Base-by-base conservation (phyloP, 2,113 vertebrate species). In the Ramphastos sulfuratus region DNA sequence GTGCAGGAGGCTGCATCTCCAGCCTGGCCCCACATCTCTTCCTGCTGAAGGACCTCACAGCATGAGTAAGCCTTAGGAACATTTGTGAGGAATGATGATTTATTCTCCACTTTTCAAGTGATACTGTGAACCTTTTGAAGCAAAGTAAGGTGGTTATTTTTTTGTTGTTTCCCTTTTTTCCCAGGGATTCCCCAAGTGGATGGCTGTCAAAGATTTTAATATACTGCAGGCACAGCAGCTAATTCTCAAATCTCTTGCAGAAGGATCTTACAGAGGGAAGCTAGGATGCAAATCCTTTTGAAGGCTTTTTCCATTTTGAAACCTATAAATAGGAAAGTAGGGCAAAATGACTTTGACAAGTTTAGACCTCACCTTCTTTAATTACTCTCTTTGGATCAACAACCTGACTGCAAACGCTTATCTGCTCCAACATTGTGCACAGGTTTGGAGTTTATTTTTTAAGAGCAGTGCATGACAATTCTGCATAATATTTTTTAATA, bases 191-290 rank as follows among this genome's bases (percentile, higher is more conserved):
- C 96, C 95, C 95, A 92, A 96, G 96, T 95, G 95, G 93, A 92
- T 96, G 95, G 84, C 96, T 95, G 96, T 97, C 96, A 94, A 97
- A 95, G 96, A 95, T 96, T 96, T 96, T 95, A 96, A 95, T 93
- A 97, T 95, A 93, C 91, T 95, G 92, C 91, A 95, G 93, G 96
- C 93, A 94, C 91, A 94, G 92, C 87, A 90, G 96, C 96, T 97
- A 91, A 93, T 96, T 97, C 96, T 96, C 94, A 93, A 95, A 92
- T 90, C 77, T 96, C 94, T 96, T 96, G 88, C 63, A 96, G 96
- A 95, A 96, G 95, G 95, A 96, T 96, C 95, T 96, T 96, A 94
- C 90, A 89, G 11, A 84, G 64, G 89, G 93, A 93, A 94, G 83
- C 96, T 92, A 73, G 64, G 94, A 96, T 96, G 96, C 95, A 96